Base-by-base conservation (phyloP, 2,888 invertebrate species). In the Plagodis dolabraria region DNA sequence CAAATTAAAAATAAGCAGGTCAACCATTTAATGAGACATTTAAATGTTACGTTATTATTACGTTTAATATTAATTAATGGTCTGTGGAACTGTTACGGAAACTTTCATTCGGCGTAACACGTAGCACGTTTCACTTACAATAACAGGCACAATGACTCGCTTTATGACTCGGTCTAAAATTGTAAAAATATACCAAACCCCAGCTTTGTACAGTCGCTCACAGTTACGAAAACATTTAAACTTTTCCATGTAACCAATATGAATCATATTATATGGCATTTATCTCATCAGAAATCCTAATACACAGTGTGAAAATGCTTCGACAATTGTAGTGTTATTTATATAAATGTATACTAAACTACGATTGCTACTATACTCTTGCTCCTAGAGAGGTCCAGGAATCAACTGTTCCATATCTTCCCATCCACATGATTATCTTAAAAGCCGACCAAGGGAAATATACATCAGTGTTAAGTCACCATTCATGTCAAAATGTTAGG, bases 141-240 rank as follows among this genome's bases (percentile, higher is more conserved):
- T 73, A 71, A 64, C 66, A 62, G 67, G 61, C 65, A 70, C 64
- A 69, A 70, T 70, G 64, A 62, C 55, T 53, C 57, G 58, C 57
- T 70, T 69, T 69, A 72, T 65, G 64, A 63, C 35, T 61, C 55
- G 64, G 58, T 71, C 61, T 70, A 64, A 71, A 69, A 65, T 61
- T 55, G 57, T 61, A 64, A 64, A 64, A 64, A 64, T 54, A 60
- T 64, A 58, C 51, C 48, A 50, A 33, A 56, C 40, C 53, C 34
- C 43, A 40, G 46, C 11, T 12, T n/a, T 10, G 62, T 65, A 64
- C 64, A 61, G 60, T 64, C 63, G 11, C 12, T 45, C 45, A 47
- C 53, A 53, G 51, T 34, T 10, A 40, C 10, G 8, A 5, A 8
- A 7, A 8, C 10, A 10, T 40, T 40, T 40, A 5, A 40, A 40